Evolutionary conservation across 1,140 invertebrate genomes (phyloP).

Genomic region (Helicoverpa zea): DNA sequence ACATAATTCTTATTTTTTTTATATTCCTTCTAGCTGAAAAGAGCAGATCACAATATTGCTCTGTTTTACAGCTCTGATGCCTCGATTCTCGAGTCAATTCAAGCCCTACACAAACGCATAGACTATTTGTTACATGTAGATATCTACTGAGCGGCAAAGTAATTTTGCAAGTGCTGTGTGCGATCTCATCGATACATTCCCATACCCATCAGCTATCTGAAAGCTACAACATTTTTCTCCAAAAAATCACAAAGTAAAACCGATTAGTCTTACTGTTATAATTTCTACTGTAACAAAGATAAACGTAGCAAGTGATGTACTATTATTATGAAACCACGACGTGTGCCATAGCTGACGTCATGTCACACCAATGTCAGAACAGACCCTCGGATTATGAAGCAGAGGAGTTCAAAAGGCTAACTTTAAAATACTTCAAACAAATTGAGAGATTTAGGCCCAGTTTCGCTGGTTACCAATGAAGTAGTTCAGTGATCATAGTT

Average conservation of each 20-base stretch:
- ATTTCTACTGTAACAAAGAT: conserved; percentile 16
- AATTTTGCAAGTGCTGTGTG: too few relatives aligned
- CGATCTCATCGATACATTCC: background rate
- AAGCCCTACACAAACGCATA: too few relatives aligned
- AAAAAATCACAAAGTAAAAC: background rate
- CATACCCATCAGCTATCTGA: background rate
- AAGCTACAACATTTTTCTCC: background rate
- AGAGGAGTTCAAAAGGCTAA: background rate
- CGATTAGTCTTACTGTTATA: background rate
- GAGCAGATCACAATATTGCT: too few relatives aligned
- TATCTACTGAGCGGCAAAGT: too few relatives aligned
- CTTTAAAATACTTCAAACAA: background rate
- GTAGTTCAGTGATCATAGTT: too few relatives aligned
- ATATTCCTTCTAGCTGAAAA: too few relatives aligned
- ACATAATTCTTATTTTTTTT: too few relatives aligned
- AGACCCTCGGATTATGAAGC: background rate
- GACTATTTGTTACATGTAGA: too few relatives aligned
- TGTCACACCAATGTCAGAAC: conserved; percentile 37
- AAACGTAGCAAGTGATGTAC: conserved; percentile 22
- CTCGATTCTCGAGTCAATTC: too few relatives aligned
- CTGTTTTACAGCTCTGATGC: too few relatives aligned
- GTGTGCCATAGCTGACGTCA: conserved; percentile 30
- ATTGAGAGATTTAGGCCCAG: too few relatives aligned
- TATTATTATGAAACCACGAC: conserved; percentile 45
- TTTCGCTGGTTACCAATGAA: too few relatives aligned